Base-by-base conservation (phyloP, 2,797 vertebrate genomes). In the Xenops minutus region DNA sequence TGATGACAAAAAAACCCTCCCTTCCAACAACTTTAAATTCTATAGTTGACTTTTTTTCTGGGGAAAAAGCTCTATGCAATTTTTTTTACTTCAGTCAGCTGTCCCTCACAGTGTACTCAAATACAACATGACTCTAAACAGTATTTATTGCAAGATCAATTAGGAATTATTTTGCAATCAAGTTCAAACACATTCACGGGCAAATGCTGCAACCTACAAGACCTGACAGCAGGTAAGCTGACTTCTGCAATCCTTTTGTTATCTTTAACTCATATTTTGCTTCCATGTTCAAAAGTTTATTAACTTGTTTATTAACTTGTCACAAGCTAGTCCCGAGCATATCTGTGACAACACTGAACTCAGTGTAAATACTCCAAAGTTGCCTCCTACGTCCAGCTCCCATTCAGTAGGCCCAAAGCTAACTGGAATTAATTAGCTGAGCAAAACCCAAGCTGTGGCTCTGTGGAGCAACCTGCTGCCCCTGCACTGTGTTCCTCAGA, bases 11-110 rank as follows among this genome's bases (percentile, higher is more conserved):
- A 89, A 14, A 15, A 1, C 15, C 7, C 58, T 44, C 46, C 64
- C 8, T 86, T 86, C 64, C 72, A 95, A 93, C 14, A 95, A 59
- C 85, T 75, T 93, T 41, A 92, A 93, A 75, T 66, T 88, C 48
- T 18, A 8, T 27, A 91, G 83, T 8, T 88, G 59, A 48, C 36
- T 74, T 67, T 78, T 63, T 19, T 37, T n/a, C 8, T 23, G 18
- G 52, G 20, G 7, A 64, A 75, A 74, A 85, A 5, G 16, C 52
- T 75, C 21, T 18, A 14, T 30, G 30, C 63, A 78, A 69, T 34
- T 88, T 72, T 55, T 81, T 17, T 78, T 63, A 63, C 32, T 71
- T 88, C 41, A 52, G 22, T 77, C 41, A 88, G 56, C n/a, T 76
- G 26, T 88, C 26, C 13, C 56, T 71, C 20, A 41, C n/a, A 79